Evolutionary conservation across 2,888 invertebrate genomes (phyloP).

Genomic region (Graphium colonna): DNA sequence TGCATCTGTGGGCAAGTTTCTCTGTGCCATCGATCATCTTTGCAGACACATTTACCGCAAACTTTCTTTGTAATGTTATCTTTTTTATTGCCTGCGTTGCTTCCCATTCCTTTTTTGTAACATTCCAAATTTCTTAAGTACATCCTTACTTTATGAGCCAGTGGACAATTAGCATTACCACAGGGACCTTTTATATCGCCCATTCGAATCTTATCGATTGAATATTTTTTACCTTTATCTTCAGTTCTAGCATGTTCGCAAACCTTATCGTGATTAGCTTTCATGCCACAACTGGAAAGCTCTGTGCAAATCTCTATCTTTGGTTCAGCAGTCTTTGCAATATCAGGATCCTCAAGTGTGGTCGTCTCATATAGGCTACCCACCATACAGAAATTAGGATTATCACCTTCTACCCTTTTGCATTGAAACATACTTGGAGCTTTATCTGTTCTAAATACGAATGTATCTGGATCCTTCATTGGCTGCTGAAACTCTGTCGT

Average conservation of each 20-base stretch:
- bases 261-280: conserved; percentile 32
- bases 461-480: conserved; percentile 57
- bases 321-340: conserved; percentile 43
- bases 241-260: conserved; percentile 37
- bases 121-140: conserved; percentile 62
- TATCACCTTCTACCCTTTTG: conserved; percentile 58
- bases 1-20: conserved; percentile 47
- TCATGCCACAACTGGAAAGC: conserved; percentile 54
- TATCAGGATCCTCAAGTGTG: conserved; percentile 64
- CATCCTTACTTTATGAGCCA: conserved; percentile 65
- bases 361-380: conserved; percentile 67
- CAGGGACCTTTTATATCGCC: conserved; percentile 72
- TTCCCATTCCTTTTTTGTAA: conserved; percentile 52
- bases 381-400: conserved; percentile 68
- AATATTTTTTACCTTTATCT: conserved; percentile 40
- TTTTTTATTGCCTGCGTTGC: conserved; percentile 36
- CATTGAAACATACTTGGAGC: conserved; percentile 69
- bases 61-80: conserved; percentile 43
- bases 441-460: conserved; percentile 68
- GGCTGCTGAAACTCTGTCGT: conserved; percentile 68
- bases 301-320: conserved; percentile 67
- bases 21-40: conserved; percentile 65
- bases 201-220: conserved; percentile 65
- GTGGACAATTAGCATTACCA: conserved; percentile 62
- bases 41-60: conserved; percentile 64